Conservation (phyloP, 2,797 vertebrate species). For the Nannoperca australis region DNA sequence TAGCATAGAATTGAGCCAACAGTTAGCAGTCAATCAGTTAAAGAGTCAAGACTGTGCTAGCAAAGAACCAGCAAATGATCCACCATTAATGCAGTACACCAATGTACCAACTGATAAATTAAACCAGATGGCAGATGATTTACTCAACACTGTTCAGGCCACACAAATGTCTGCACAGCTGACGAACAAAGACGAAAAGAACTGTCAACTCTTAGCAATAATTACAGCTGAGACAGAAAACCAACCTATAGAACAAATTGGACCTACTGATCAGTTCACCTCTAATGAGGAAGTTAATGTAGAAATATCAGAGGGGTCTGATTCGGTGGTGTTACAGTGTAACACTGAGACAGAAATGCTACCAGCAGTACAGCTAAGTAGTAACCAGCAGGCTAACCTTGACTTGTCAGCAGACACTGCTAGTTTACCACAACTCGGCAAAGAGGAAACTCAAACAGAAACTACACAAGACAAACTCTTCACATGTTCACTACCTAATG, state of each 20-base stretch:
- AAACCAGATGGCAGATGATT: not conserved
- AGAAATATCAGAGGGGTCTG: not conserved
- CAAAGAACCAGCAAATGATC: constrained; percentile 10
- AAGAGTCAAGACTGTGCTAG: constrained; percentile 1
- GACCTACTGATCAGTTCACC: not conserved
- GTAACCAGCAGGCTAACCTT: not conserved
- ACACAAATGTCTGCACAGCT: constrained; percentile 14
- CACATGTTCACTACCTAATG: not conserved
- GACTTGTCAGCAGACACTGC: not conserved
- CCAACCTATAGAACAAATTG: not conserved
- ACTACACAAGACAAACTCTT: not conserved
- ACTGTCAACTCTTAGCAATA: not conserved
- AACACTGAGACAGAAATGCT: constrained; percentile 8
- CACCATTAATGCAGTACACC: not conserved
- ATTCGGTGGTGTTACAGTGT: not conserved
- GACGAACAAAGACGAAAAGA: not conserved
- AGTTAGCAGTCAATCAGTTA: constrained; percentile 4
- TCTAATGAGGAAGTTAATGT: not conserved
- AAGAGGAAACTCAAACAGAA: constrained; percentile 16
- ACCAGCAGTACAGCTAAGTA: not conserved
- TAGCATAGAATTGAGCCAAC: constrained; percentile 55
- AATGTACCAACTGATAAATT: constrained; percentile 1
- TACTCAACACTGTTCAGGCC: not conserved
- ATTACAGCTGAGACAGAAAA: constrained; percentile 8
- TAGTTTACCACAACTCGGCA: not conserved